Base-by-base conservation (phyloP, 2,797 vertebrate genomes). In the Psittacula derbiana region DNA sequence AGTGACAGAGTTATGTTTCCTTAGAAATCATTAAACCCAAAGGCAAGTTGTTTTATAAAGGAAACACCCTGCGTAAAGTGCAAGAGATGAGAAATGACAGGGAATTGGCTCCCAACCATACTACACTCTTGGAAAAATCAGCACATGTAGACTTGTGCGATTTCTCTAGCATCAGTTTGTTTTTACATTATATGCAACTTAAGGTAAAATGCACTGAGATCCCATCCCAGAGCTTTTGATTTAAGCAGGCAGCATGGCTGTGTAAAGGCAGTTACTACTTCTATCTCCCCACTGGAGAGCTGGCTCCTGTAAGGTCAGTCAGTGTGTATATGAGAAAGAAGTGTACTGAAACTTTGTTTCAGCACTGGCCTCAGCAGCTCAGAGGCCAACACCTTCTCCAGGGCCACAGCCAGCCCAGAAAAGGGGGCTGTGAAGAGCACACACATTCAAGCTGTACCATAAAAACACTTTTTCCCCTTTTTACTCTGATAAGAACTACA, bases 11-110 rank as follows among this genome's bases (percentile, higher is more conserved):
- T 87, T 96, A 88, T 86, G 88, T 92, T 95, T 95, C 90, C 93
- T 96, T 74, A 88, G 91, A 97, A 95, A 95, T 96, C 86, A 86
- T 95, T 90, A 95, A 93, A 94, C 91, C 94, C 91, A 88, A 95
- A 95, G 94, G 93, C 93, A 92, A 97, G 94, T 94, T 95, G 88
- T 95, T 96, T 94, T 95, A 67, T 84, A 94, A 94, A 90, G 90
- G 95, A 95, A 96, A 93, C 83, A 94, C 95, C 78, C 94, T 41
- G 44, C 57, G 71, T 94, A 80, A 92, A 94, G 96, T 82, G 90
- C 64, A 90, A 64, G 90, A 90, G 92, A 94, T 80, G 90, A 96
- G 94, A 90, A 95, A 87, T 93, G 93, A 95, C 95, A 92, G 88
- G 44, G 78, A 93, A 44, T 88, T 96, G 96, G 95, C 91, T 95